Base-by-base conservation (phyloP, 2,113 vertebrate genomes). In the Embiotoca jacksoni region DNA sequence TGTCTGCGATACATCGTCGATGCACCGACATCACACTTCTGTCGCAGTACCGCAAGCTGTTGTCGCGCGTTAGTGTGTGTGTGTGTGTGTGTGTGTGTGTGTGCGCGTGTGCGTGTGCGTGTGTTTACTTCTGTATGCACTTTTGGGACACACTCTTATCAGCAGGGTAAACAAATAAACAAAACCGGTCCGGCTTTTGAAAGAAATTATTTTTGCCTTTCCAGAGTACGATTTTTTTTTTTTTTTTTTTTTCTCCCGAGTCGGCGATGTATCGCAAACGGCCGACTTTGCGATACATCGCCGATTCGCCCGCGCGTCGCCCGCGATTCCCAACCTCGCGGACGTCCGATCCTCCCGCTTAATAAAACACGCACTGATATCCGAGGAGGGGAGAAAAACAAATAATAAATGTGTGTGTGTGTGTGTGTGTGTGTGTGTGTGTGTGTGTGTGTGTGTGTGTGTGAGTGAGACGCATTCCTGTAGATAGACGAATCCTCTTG, bases 401-500 rank as follows among this genome's bases (percentile, higher is more conserved):
- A 23, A 23, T 23, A 23, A 23, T 23, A 23, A 23, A 1, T 23
- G 23, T 23, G 23, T 23, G 23, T 23, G 23, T 23, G 23, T 23
- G 23, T 23, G 23, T 23, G 23, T 23, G 23, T 23, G 23, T 23
- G 23, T 23, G 23, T 23, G 23, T 23, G 23, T 23, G 23, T 23
- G 23, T 23, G 23, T 23, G 23, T 23, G 23, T 23, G 23, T 23
- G 23, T 23, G 23, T 23, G 23, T 23, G 23, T 23, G 23, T 23
- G 23, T 23, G 23, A 23, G 23, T 31, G 55, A 59, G 85, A 62
- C 32, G 69, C 69, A 53, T 82, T 82, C 75, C 75, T 84, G 82
- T 87, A 83, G 75, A 76, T 82, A 86, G 69, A 83, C 75, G 55
- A 56, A 59, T 73, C 41, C 68, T 69, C 44, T 23, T 6, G 49